Conservation (phyloP, 30 jellyfish, hydroid and myxozoan genomes). For the Sanderia malayensis region DNA sequence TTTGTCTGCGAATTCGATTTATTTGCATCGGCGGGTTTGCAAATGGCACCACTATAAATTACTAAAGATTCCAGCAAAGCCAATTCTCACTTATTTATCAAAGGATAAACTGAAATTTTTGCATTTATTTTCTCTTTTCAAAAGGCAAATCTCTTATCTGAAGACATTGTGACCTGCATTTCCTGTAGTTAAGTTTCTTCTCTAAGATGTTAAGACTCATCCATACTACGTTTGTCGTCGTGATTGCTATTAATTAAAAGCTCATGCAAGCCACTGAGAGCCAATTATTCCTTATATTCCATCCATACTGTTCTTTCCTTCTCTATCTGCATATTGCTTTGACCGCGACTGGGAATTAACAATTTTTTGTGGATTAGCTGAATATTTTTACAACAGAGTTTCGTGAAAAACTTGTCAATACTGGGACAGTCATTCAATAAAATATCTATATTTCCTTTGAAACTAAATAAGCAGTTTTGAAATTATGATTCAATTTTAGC, state of each 20-base stretch:
- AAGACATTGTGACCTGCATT: slow-evolving; percentile 3
- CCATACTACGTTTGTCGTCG: neutral
- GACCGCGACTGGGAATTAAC: neutral
- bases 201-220: neutral
- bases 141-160: neutral
- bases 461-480: neutral
- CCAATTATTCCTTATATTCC: slow-evolving; percentile 1
- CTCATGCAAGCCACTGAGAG: neutral
- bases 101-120: neutral
- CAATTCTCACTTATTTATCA: too few species aligned
- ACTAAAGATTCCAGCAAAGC: too few species aligned
- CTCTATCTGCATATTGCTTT: neutral
- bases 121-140: neutral
- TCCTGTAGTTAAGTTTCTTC: neutral
- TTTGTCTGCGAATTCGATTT: too few species aligned
- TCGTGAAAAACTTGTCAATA: too few species aligned
- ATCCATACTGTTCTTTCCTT: neutral
- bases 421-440: neutral
- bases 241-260: neutral
- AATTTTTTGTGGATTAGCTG: neutral
- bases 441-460: neutral
- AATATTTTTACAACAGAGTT: too few species aligned
- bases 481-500: neutral
- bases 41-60: too few species aligned
- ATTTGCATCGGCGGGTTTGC: too few species aligned